Conservation (phyloP, 2,113 vertebrate species). For the Amia ocellicauda region DNA sequence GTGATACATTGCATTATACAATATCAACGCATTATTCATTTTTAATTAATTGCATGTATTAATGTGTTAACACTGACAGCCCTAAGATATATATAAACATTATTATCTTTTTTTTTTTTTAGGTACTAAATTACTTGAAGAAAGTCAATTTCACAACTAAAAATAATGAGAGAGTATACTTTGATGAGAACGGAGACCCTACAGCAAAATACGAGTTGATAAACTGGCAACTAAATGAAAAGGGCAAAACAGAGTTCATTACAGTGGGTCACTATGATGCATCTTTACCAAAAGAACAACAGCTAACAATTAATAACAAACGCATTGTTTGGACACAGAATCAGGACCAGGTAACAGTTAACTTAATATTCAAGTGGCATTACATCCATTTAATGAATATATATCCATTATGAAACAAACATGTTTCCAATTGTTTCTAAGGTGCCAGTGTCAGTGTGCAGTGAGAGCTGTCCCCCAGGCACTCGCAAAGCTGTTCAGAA, state of each 20-base stretch:
- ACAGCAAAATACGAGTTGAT: slow-evolving; percentile 54
- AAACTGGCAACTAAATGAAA: slow-evolving; percentile 52
- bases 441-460: no score
- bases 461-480: no score
- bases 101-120: not conserved
- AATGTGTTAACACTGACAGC: no score
- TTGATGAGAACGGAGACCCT: slow-evolving; percentile 58
- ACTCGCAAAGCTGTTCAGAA: no score
- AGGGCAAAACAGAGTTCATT: slow-evolving; percentile 38
- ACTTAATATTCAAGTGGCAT: not conserved
- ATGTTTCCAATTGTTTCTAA: no score
- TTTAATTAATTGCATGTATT: no score
- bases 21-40: no score
- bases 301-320: slow-evolving; percentile 44
- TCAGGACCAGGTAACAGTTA: slow-evolving; percentile 30
- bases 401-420: not conserved
- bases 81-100: no score
- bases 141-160: slow-evolving; percentile 41
- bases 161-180: slow-evolving; percentile 52
- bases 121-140: slow-evolving; percentile 51
- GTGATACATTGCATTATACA: not conserved
- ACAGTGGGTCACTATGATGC: slow-evolving; percentile 54
- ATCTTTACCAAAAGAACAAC: slow-evolving; percentile 38
- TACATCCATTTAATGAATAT: not conserved
- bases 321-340: slow-evolving; percentile 45